These are phyloP conservation scores for Meghimatium bilineatum DNA, from an alignment of 2,888 invertebrate genomes.

Conservation along the genomic window DNA sequence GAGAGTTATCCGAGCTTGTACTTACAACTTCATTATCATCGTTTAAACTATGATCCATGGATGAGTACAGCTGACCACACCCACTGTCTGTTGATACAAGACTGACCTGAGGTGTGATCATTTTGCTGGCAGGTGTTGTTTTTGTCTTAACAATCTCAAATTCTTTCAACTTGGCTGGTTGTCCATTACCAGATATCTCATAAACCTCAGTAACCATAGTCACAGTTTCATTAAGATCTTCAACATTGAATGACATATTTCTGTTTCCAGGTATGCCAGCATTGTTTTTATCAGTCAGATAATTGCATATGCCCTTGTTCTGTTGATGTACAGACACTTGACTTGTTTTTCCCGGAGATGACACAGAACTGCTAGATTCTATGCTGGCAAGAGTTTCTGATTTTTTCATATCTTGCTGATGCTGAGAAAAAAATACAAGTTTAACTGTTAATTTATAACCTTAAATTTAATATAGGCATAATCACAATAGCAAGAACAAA, in stretches of 20 bases:
- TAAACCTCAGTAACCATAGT: slow-evolving; percentile 38
- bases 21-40: slow-evolving; percentile 17
- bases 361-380: not conserved
- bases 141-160: slow-evolving; percentile 39
- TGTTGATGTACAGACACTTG: not conserved
- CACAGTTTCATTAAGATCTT: slow-evolving; percentile 26
- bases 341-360: not conserved
- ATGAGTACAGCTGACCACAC: not conserved
- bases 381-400: not conserved
- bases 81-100: not conserved
- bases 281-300: not conserved
- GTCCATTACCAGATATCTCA: slow-evolving; percentile 13
- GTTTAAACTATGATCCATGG: slow-evolving; percentile 30
- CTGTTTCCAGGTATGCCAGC: not conserved
- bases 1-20: not conserved
- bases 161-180: slow-evolving; percentile 21
- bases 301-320: not conserved
- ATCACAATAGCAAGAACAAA: too few species aligned
- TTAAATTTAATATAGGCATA: too few species aligned
- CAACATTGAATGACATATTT: not conserved
- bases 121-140: slow-evolving; percentile 1
- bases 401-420: not conserved
- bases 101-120: not conserved
- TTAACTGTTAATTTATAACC: too few species aligned
- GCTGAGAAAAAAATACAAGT: not conserved